These are phyloP conservation scores for Himalopsyche kuldschensis DNA, from an alignment of 2,888 invertebrate genomes.

Conservation along the genomic window DNA sequence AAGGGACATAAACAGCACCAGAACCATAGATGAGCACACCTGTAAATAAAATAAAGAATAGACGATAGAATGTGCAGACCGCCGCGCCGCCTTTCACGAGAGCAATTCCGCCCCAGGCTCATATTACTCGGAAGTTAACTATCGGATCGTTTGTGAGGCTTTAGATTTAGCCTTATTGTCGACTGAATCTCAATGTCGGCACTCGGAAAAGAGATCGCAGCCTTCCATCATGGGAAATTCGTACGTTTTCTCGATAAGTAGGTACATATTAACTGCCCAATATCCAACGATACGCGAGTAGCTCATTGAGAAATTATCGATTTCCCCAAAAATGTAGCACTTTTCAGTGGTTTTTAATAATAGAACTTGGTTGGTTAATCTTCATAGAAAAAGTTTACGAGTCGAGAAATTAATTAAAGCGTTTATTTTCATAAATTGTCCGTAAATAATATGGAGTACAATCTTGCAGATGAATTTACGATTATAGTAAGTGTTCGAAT, in stretches of 20 bases:
- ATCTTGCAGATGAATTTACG: too few relatives aligned
- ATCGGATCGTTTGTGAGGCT: conserved; percentile 9
- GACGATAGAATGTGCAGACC: background rate
- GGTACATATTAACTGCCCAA: background rate
- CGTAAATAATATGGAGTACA: too few relatives aligned
- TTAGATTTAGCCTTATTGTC: conserved; percentile 12
- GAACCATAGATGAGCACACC: background rate
- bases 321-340: background rate
- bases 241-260: background rate
- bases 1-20: too few relatives aligned
- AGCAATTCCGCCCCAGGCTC: conserved; percentile 5
- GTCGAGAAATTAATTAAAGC: too few relatives aligned
- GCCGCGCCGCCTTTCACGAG: conserved; percentile 3
- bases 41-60: background rate
- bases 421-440: too few relatives aligned
- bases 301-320: background rate
- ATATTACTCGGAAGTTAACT: conserved; percentile 3
- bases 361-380: too few relatives aligned
- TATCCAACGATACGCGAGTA: background rate
- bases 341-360: too few relatives aligned
- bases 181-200: background rate
- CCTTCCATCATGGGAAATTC: background rate
- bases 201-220: conserved; percentile 4
- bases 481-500: too few relatives aligned
- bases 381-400: too few relatives aligned